These are phyloP conservation scores for Saxidomus purpurata DNA, from an alignment of 1,140 invertebrate species.

Conservation along the genomic window DNA sequence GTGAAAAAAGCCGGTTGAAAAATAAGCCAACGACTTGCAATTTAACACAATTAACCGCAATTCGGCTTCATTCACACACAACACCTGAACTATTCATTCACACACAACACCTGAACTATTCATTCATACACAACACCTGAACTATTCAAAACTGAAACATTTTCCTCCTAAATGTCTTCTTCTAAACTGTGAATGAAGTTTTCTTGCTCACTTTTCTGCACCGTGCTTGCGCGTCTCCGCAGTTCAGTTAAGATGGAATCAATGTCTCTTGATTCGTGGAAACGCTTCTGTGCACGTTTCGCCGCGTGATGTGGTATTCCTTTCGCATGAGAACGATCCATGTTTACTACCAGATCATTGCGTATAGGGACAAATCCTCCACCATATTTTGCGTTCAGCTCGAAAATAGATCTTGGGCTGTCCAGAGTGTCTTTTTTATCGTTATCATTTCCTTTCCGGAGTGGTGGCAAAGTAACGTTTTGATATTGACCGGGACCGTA, in stretches of 20 bases:
- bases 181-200: not conserved
- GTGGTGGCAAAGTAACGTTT: not conserved
- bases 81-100: too few species aligned
- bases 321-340: not conserved
- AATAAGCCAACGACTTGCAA: too few species aligned
- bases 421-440: not conserved
- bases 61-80: too few species aligned
- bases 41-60: too few species aligned
- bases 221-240: not conserved
- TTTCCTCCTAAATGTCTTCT: not conserved
- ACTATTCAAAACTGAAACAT: too few species aligned
- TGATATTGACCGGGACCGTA: not conserved
- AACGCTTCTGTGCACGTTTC: not conserved
- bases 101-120: too few species aligned
- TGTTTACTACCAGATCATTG: not conserved
- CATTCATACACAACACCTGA: too few species aligned
- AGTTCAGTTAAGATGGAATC: not conserved
- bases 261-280: not conserved
- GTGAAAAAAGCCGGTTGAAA: too few species aligned
- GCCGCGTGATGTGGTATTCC: constrained; percentile 16
- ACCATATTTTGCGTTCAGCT: not conserved
- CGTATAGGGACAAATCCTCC: constrained; percentile 6
- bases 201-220: constrained; percentile 12
- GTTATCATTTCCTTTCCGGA: not conserved
- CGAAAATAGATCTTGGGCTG: not conserved